These are phyloP conservation scores for Anisognathus igniventris DNA, from an alignment of 2,797 vertebrate genomes.

Conservation along the genomic window DNA sequence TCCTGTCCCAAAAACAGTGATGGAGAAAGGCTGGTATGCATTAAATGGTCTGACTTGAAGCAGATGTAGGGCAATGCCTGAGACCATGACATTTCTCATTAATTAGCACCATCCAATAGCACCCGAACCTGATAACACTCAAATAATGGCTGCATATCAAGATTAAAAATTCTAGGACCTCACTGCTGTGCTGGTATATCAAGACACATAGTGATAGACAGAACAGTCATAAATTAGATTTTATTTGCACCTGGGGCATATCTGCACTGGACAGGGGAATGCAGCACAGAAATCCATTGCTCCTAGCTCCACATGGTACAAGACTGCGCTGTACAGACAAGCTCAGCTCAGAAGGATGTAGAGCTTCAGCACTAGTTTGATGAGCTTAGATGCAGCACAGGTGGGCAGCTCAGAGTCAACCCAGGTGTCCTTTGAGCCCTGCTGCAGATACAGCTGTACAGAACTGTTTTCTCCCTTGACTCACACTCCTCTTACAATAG, in stretches of 20 bases:
- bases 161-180: not conserved
- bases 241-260: not conserved
- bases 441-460: not conserved
- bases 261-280: not conserved
- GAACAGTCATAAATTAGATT: not conserved
- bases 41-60: not conserved
- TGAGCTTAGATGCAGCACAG: not conserved
- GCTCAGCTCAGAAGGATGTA: not conserved
- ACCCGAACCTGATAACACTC: not conserved
- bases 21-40: not conserved
- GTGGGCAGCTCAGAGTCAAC: not conserved
- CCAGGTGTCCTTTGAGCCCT: not conserved
- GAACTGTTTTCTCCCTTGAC: not conserved
- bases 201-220: not conserved
- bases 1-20: not conserved
- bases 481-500: not conserved
- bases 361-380: not conserved
- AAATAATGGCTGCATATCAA: not conserved
- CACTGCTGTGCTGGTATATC: not conserved
- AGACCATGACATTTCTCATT: not conserved
- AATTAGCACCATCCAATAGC: not conserved
- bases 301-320: not conserved
- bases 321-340: not conserved
- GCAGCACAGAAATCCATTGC: not conserved
- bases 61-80: not conserved